Evolutionary conservation across 1,140 invertebrate species (phyloP).

Genomic region (Acromyrmex charruanus): DNA sequence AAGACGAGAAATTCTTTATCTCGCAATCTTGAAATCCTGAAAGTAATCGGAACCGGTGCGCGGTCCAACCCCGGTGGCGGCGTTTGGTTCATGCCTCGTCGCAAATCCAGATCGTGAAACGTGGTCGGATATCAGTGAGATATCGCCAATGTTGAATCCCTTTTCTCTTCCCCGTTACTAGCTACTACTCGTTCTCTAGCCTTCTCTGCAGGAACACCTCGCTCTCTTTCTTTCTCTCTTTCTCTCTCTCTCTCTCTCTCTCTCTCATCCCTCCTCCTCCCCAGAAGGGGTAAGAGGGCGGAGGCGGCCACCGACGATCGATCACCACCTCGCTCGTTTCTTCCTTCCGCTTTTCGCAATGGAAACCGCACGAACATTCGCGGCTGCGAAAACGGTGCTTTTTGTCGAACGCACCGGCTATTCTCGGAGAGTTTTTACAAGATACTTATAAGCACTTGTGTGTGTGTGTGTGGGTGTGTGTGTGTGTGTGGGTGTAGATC

Average conservation of each 20-base stretch:
- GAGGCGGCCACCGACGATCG: conserved; percentile 74
- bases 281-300: conserved; percentile 6
- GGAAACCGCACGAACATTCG: conserved; percentile 54
- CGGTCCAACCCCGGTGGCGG: not conserved
- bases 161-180: conserved; percentile 24
- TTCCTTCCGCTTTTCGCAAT: conserved; percentile 69
- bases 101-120: conserved; percentile 51
- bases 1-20: not conserved
- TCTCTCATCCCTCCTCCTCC: not conserved
- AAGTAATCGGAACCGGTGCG: not conserved
- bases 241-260: not conserved
- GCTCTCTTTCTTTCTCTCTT: not conserved
- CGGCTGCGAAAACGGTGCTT: conserved; percentile 22
- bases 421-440: not conserved
- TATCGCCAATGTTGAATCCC: conserved; percentile 40
- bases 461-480: no score
- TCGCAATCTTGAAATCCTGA: not conserved
- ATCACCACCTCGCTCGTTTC: conserved; percentile 76
- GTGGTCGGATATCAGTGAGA: conserved; percentile 53
- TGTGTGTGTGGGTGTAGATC: no score
- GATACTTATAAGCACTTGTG: not conserved
- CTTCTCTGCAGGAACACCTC: not conserved
- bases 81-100: not conserved
- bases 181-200: conserved; percentile 19
- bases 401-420: conserved; percentile 7